Conservation (phyloP, 2,888 invertebrate species). For the Copidosoma aretas region DNA sequence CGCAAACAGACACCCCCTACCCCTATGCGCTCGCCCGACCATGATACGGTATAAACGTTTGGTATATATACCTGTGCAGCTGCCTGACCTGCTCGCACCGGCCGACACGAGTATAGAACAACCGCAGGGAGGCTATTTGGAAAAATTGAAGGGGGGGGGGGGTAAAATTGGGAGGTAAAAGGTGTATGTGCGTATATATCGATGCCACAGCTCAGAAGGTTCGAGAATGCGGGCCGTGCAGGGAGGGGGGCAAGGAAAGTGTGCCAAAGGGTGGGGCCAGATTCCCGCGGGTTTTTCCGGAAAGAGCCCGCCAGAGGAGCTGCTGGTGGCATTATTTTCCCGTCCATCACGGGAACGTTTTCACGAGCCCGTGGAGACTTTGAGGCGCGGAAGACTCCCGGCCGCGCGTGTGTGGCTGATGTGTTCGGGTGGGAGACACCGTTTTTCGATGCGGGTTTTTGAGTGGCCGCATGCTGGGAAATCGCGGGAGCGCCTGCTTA, state of each 20-base stretch:
- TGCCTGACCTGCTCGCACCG: no score
- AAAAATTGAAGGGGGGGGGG: no score
- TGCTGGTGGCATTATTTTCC: not conserved
- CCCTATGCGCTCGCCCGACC: no score
- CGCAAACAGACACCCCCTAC: no score
- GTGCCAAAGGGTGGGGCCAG: constrained; percentile 5
- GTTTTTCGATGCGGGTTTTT: not conserved
- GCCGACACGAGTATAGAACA: no score
- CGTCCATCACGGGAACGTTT: not conserved
- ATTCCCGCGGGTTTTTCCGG: constrained; percentile 20
- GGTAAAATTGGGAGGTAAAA: no score
- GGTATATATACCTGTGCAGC: no score
- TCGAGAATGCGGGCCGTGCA: not conserved
- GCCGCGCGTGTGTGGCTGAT: not conserved
- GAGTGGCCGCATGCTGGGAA: constrained; percentile 1
- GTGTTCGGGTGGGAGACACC: not conserved
- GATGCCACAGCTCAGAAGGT: not conserved
- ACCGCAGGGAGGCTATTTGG: no score
- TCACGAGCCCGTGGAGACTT: not conserved
- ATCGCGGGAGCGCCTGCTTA: not conserved
- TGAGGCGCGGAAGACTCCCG: no score
- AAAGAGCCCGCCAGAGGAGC: not conserved
- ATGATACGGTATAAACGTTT: no score
- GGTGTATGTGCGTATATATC: no score
- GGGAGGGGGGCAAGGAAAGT: not conserved